Percentiles rank a stretch among this genome's conserved stretches.
Evolutionary conservation across 2,888 invertebrate species (phyloP).

Genomic region (Rhingia rostrata): DNA sequence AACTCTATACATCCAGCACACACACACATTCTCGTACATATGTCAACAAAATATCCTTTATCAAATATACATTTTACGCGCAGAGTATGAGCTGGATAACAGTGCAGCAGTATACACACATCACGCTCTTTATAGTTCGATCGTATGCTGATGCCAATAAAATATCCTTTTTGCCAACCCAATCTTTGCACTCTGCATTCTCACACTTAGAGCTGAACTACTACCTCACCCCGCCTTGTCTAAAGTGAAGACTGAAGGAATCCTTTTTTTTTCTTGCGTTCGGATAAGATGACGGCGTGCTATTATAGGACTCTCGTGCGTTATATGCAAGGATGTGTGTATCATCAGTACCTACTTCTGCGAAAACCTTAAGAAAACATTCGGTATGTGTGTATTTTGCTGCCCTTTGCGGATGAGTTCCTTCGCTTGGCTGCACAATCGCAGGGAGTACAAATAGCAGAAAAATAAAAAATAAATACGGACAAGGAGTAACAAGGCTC

Average conservation of each 20-base stretch:
- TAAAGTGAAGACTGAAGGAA: constrained; percentile 20
- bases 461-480: constrained; percentile 1
- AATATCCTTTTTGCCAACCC: constrained; percentile 42
- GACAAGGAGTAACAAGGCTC: background rate
- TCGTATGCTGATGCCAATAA: constrained; percentile 63
- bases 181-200: background rate
- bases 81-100: constrained; percentile 6
- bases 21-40: background rate
- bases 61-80: constrained; percentile 61
- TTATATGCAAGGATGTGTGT: background rate
- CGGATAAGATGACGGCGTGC: constrained; percentile 29
- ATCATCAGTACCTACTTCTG: background rate
- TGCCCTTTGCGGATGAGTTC: constrained; percentile 24
- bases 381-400: constrained; percentile 16
- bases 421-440: constrained; percentile 27
- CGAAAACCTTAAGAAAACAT: constrained; percentile 26
- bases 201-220: background rate
- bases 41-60: constrained; percentile 57
- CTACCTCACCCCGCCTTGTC: constrained; percentile 13
- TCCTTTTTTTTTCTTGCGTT: constrained; percentile 10
- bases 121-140: constrained; percentile 42
- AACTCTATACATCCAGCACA: constrained; percentile 7
- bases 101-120: constrained; percentile 19
- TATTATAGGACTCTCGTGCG: background rate
- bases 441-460: background rate